Evolutionary conservation across 92 coral and sea anemone genomes (phyloP), one percentile per base, ranked within the genome.

Genomic region (Siderastrea radians): DNA sequence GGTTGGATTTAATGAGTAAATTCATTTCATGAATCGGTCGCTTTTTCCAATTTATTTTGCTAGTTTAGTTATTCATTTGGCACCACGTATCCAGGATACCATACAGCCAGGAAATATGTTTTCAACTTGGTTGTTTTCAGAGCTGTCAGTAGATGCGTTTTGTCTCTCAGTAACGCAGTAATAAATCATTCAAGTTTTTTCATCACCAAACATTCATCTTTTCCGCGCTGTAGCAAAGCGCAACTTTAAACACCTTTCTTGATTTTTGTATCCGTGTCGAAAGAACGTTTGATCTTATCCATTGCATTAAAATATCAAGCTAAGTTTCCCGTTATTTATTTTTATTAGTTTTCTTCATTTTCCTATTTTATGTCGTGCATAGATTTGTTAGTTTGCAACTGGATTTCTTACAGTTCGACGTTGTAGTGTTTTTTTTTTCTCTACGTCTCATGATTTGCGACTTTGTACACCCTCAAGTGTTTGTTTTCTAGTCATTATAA

Each of bases 1-100:
- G 46, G 11, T 65, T 15, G 57, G 72, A 13, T 63, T 43, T 43
- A 75, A 26, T 38, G 62, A 43, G 17, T 79, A 11, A 53, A 57
- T 69, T 54, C 26, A 19, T 59, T 58, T 57, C 76, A 9, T 57
- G 78, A 82, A 17, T 8, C 43, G 53, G 43, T 0, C 1, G 46
- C 49, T 72, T 26, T 69, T 81, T 69, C 15, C n/a, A 80, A 80
- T 80, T 14, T 15, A 46, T 53, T 44, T 68, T n/a, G 62, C 45
- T 38, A 13, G 19, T 52, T 53, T 17, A 14, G 78, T 7, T 38
- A 62, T 52, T 74, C 61, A 78, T 15, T 0, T 57, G 51, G 55
- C 78, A 55, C 57, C 86, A 47, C 9, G 87, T 82, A 38, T 47
- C 87, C 50, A 84, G 64, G 87, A 84, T n/a, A 84, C 87, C 60